Evolutionary conservation across 2,888 invertebrate species (phyloP).

Genomic region (Norana najaformis): DNA sequence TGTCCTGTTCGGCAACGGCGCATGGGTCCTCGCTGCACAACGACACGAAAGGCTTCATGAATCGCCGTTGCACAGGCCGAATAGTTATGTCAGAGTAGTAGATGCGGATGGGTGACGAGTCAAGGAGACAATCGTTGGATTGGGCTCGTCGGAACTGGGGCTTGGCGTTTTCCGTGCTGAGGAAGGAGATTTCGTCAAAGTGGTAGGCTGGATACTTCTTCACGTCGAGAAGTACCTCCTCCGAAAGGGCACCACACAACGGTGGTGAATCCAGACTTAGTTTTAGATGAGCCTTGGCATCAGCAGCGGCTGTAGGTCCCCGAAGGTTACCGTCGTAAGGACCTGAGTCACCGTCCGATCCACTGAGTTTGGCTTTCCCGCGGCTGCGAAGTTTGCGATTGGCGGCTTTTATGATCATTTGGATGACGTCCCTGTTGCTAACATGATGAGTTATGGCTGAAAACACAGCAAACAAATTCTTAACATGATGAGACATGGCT

Average conservation of each 20-base stretch:
- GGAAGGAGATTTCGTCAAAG: neutral
- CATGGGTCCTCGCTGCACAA: neutral
- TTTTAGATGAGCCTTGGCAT: neutral
- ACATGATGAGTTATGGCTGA: conserved; percentile 47
- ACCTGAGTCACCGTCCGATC: neutral
- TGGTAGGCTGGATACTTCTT: conserved; percentile 23
- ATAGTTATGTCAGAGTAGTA: neutral
- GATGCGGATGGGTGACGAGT: neutral
- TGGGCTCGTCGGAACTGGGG: conserved; percentile 21
- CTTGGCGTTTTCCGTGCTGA: conserved; percentile 29
- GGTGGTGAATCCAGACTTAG: neutral
- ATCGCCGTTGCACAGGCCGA: neutral
- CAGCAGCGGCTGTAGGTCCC: too few species aligned
- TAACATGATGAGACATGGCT: neutral
- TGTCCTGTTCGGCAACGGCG: neutral
- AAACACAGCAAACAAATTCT: neutral
- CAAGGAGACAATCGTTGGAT: conserved; percentile 20
- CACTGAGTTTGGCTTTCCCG: conserved; percentile 33
- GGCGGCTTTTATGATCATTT: conserved; percentile 80
- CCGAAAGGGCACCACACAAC: neutral
- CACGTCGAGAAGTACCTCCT: conserved; percentile 1
- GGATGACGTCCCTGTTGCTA: conserved; percentile 70
- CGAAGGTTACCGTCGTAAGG: neutral
- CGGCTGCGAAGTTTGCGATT: conserved; percentile 72
- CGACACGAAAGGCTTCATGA: neutral